phyloP scores from a whole-genome alignment of 2,113 vertebrate species.

The Lethenteron camtschaticum region DNA sequence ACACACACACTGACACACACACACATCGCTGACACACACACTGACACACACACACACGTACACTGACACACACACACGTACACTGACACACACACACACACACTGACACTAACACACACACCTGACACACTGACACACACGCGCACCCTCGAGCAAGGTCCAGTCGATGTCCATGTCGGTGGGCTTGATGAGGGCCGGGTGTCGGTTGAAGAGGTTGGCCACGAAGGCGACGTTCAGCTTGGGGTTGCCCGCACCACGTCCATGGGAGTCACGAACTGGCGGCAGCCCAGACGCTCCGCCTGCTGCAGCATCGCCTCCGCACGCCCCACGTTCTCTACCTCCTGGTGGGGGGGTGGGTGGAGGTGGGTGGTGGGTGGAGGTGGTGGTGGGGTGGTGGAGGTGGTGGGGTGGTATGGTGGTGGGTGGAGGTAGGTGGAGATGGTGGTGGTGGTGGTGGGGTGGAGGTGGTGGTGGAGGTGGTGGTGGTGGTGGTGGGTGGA shows the following conservation, averaged over 20 bases:
- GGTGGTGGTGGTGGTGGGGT: too few relatives aligned
- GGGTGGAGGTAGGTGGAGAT: too few relatives aligned
- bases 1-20: not conserved
- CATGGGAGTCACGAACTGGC: slow-evolving; percentile 63
- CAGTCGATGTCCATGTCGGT: slow-evolving; percentile 70
- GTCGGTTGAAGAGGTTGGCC: slow-evolving; percentile 89
- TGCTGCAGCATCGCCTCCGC: slow-evolving; percentile 67
- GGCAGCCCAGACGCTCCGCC: slow-evolving; percentile 57
- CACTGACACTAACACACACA: not conserved
- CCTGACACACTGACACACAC: not conserved
- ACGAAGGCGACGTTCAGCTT: slow-evolving; percentile 91
- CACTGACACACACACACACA: not conserved
- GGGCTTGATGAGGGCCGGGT: slow-evolving; percentile 71
- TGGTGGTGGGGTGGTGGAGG: too few relatives aligned
- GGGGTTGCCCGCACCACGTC: slow-evolving; percentile 73
- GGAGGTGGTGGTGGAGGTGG: too few relatives aligned
- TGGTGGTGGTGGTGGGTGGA: too few relatives aligned
- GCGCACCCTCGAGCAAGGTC: slow-evolving; percentile 40
- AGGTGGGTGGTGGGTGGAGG: too few relatives aligned
- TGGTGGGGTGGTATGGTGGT: too few relatives aligned
- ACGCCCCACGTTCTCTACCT: slow-evolving; percentile 47
- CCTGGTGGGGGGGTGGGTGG: slow-evolving; percentile 21
- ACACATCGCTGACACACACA: not conserved
- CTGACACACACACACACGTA: not conserved
- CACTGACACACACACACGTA: not conserved